Percentiles rank a stretch among this genome's conserved stretches.
phyloP scores from a whole-genome alignment of 2,113 vertebrate genomes.

The Cephalopholis sonnerati region DNA sequence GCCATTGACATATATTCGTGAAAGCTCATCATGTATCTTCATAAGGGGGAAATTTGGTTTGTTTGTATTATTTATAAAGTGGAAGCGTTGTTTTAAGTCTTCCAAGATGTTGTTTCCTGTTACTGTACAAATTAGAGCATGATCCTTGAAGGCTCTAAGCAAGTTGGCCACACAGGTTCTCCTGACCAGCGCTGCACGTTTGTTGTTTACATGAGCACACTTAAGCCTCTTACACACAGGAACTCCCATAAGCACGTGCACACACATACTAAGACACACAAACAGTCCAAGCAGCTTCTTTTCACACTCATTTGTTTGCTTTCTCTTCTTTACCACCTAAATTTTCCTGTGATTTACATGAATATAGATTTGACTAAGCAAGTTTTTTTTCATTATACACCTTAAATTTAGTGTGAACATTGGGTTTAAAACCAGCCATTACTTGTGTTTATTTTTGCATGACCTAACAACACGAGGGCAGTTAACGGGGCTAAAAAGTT shows the following conservation, averaged over 20 bases:
- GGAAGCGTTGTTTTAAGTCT: conserved; percentile 7
- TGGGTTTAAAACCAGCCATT: conserved; percentile 22
- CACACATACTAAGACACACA: conserved; percentile 62
- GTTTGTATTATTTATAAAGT: conserved; percentile 15
- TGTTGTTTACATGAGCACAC: conserved; percentile 61
- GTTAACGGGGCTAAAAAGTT: conserved; percentile 54
- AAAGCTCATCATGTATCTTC: not conserved
- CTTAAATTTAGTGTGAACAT: not conserved
- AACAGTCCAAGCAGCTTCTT: conserved; percentile 43
- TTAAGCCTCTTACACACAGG: conserved; percentile 77
- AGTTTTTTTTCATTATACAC: not conserved
- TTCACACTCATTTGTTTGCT: conserved; percentile 49
- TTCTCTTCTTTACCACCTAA: conserved; percentile 7
- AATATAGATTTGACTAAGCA: not conserved
- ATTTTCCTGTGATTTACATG: conserved; percentile 20
- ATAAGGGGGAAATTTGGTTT: not conserved
- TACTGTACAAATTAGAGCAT: conserved; percentile 71
- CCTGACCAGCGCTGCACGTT: conserved; percentile 42
- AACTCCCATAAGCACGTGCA: conserved; percentile 69
- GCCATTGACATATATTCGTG: not conserved
- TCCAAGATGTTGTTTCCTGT: conserved; percentile 64
- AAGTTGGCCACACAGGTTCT: conserved; percentile 70
- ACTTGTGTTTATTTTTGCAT: conserved; percentile 67
- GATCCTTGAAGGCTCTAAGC: conserved; percentile 35
- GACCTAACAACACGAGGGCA: conserved; percentile 65